A percentile compares a stretch with the other conserved stretches of the same genome.
Conservation (phyloP, 2,888 invertebrate species). For the Trissolcus brochymenae region DNA sequence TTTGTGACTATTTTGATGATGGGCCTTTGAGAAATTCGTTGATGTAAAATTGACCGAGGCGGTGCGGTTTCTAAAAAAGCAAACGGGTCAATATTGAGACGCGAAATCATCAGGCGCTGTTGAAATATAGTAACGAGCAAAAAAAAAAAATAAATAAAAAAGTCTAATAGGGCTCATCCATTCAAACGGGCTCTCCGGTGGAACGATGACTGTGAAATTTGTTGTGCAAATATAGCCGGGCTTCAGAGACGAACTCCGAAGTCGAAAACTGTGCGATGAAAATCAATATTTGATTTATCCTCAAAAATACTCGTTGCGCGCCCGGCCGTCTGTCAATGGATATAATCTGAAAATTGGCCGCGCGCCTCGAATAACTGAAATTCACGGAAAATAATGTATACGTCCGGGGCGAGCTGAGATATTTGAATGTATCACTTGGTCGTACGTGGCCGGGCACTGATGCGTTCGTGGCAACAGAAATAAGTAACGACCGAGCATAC, state of each 20-base stretch:
- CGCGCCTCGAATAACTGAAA: conserved; percentile 9
- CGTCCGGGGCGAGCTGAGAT: not conserved
- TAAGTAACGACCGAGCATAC: conserved; percentile 25
- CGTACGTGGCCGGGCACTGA: not conserved
- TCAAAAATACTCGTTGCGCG: conserved; percentile 13
- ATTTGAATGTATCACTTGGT: conserved; percentile 18
- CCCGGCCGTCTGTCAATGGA: conserved; percentile 9
- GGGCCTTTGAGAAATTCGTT: not conserved
- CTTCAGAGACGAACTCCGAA: not conserved
- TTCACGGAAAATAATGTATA: conserved; percentile 17
- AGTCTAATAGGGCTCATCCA: conserved; percentile 14
- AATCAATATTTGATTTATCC: conserved; percentile 48
- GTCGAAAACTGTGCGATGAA: conserved; percentile 23
- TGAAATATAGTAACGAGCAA: conserved; percentile 28
- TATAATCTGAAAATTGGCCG: conserved; percentile 10
- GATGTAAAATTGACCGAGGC: conserved; percentile 7
- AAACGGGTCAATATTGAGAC: conserved; percentile 23
- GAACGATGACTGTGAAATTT: conserved; percentile 42
- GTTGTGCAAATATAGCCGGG: conserved; percentile 28
- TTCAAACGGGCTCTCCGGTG: conserved; percentile 6
- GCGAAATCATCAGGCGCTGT: conserved; percentile 19
- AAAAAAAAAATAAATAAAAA: too few species aligned
- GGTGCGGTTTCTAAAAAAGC: too few species aligned
- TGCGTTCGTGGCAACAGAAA: conserved; percentile 11
- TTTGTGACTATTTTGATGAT: not conserved